Percentiles rank a stretch among this genome's conserved stretches.
These are phyloP conservation scores for Pachycephus smyrnensis DNA, from an alignment of 2,888 invertebrate genomes.

Conservation along the genomic window DNA sequence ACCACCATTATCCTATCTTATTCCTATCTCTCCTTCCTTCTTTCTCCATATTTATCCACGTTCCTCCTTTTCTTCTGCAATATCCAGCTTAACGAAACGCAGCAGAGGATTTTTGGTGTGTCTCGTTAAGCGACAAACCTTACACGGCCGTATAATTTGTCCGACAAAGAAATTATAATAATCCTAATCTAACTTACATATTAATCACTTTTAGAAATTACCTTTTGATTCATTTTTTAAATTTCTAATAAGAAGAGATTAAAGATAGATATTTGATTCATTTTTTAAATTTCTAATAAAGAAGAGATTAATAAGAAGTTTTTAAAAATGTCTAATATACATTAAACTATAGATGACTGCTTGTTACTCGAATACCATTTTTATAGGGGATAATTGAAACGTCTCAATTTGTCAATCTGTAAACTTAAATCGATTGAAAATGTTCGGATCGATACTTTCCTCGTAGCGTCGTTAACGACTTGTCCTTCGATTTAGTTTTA, in stretches of 20 bases:
- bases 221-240: neutral
- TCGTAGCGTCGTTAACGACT: neutral
- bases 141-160: too few relatives aligned
- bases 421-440: neutral
- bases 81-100: neutral
- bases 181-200: neutral
- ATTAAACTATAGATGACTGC: neutral
- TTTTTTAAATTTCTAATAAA: neutral
- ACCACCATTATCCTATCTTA: neutral
- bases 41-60: conserved; percentile 2
- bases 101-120: neutral
- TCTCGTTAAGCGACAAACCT: neutral
- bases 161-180: too few relatives aligned
- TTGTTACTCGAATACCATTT: neutral
- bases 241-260: too few relatives aligned
- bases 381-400: neutral
- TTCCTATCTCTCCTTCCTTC: conserved; percentile 13
- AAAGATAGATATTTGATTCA: too few relatives aligned
- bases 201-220: neutral
- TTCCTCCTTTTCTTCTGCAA: neutral
- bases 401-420: neutral
- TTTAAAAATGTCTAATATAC: neutral
- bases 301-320: too few relatives aligned
- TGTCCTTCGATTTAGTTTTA: neutral
- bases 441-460: neutral